Percentiles rank a stretch among this genome's conserved stretches.
phyloP scores from a whole-genome alignment of 64 coral and sea anemone species.

The Montipora sp. region DNA sequence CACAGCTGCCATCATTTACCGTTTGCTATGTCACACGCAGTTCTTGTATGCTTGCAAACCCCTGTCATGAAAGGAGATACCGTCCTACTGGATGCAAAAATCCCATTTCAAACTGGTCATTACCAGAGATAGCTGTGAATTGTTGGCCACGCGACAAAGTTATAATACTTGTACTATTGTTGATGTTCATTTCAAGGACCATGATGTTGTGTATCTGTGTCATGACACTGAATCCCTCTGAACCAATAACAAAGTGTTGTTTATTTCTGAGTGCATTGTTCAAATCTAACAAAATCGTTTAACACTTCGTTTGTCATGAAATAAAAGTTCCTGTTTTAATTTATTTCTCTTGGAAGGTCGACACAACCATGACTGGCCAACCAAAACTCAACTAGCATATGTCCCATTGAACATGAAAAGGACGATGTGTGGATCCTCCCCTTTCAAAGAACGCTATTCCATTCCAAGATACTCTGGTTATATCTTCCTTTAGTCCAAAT shows the following conservation, averaged over 20 bases:
- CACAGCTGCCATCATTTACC: background rate
- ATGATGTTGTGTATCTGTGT: background rate
- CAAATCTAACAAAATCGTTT: background rate
- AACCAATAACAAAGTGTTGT: background rate
- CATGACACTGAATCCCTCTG: background rate
- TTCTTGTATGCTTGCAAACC: background rate
- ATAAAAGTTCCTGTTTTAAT: background rate
- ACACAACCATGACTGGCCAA: background rate
- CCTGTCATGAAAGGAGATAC: background rate
- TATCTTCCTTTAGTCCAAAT: background rate
- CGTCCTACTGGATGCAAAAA: background rate
- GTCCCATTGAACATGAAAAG: background rate
- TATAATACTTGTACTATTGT: background rate
- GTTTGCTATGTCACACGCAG: background rate
- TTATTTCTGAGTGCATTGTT: background rate
- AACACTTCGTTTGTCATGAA: background rate
- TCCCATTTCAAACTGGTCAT: background rate
- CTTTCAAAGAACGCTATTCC: too few species aligned
- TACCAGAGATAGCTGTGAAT: background rate
- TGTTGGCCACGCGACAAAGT: background rate
- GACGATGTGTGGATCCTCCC: too few species aligned
- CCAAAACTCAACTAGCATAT: background rate
- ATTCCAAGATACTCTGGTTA: background rate
- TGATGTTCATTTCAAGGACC: background rate
- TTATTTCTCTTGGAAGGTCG: background rate